Evolutionary conservation across 2,797 vertebrate species (phyloP), one percentile per base, ranked within the genome.

Genomic region (Salarias fasciatus): DNA sequence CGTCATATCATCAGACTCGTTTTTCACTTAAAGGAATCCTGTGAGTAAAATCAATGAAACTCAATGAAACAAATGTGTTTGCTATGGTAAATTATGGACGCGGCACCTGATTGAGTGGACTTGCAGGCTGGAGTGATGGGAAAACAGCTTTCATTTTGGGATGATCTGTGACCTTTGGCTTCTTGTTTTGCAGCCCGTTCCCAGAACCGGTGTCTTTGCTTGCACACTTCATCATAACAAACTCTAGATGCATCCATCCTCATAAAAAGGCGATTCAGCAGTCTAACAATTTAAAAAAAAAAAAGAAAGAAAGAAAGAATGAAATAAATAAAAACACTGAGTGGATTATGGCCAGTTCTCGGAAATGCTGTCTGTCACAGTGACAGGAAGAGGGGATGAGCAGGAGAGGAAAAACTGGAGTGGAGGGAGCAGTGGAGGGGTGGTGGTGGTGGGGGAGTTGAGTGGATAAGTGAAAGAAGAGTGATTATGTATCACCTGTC

Each of bases 401-500:
- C 44, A 10, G 12, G 36, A 64, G 28, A 14, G 50, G 60, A 79
- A 75, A 63, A 42, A 56, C 18, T 24, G 28, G 68, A 63, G 54
- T 68, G 69, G 69, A 63, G 44, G 28, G 53, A 53, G 47, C 3
- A 54, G 37, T n/a, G 41, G 50, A 69, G 59, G 60, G 45, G 30
- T 40, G 68, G 48, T 54, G 45, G 30, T 40, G 68, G 48, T 54
- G 63, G 46, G 61, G 41, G 63, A 55, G 57, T 55, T 77, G 73
- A 84, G 72, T 73, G 75, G 74, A 79, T 84, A 83, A 88, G 80
- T 83, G 71, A 77, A 71, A 77, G 82, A 91, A 88, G 92, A 90
- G 88, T 79, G 81, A 90, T 85, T 93, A 91, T 87, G 84, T 90
- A 79, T 92, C 86, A 88, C 92, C 89, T 93, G 85, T 91, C 92